Conservation (phyloP, 1,140 invertebrate species). For the Pseudomyrmex sp. region DNA sequence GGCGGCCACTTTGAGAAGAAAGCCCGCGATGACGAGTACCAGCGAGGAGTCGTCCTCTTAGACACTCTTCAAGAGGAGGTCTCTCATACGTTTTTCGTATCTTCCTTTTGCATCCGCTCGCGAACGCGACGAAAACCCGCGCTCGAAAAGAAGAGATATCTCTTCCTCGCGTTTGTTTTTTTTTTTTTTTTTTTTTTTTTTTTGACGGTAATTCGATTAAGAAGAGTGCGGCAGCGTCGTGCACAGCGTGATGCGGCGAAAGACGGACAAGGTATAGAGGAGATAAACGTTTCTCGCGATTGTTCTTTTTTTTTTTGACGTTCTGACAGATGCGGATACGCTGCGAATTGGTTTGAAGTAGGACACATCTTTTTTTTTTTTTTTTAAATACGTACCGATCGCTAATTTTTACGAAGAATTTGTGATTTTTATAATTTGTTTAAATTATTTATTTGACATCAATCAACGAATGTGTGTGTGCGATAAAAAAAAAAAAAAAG, state of each 20-base stretch:
- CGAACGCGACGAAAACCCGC: not conserved
- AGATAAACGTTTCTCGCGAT: not conserved
- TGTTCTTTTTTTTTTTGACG: not conserved
- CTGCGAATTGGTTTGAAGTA: not conserved
- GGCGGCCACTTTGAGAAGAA: not conserved
- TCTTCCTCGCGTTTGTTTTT: not conserved
- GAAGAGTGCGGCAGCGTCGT: not conserved
- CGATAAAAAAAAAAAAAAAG: too few relatives aligned
- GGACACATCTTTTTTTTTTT: not conserved
- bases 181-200: too few relatives aligned
- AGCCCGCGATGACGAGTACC: not conserved
- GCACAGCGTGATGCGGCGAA: not conserved
- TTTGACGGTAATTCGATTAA: too few relatives aligned
- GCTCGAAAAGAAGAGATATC: not conserved
- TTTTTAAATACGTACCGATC: not conserved
- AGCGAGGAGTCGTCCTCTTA: too few relatives aligned
- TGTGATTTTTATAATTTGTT: too few relatives aligned
- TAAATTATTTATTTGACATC: not conserved
- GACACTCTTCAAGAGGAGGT: too few relatives aligned
- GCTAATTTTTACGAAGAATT: too few relatives aligned
- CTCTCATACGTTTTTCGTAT: not conserved
- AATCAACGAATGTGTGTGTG: not conserved
- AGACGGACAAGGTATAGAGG: constrained; percentile 3
- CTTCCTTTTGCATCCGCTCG: not conserved
- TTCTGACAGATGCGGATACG: not conserved